A percentile compares a stretch with the other conserved stretches of the same genome.
Conservation (phyloP, 2,797 vertebrate genomes). For the Scolopax rusticola region DNA sequence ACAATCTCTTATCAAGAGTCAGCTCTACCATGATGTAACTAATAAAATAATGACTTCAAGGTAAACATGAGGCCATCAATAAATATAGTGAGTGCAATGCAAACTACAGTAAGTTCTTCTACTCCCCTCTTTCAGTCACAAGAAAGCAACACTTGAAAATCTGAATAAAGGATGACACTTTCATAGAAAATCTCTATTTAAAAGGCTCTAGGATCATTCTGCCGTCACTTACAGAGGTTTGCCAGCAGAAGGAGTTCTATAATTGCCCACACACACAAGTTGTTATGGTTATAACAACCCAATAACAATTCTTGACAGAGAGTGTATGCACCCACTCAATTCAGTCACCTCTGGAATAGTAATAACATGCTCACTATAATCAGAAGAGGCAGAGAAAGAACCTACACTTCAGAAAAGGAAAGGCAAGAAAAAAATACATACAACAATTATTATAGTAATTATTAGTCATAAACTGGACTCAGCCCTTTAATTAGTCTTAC, state of each 20-base stretch:
- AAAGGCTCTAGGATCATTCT: neutral
- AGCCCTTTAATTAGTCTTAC: neutral
- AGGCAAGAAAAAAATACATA: neutral
- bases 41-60: neutral
- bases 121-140: neutral
- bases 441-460: neutral
- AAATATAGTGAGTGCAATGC: neutral
- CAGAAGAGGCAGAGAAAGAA: neutral
- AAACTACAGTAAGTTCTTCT: neutral
- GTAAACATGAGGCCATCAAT: neutral
- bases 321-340: neutral
- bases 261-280: neutral
- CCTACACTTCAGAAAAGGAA: neutral
- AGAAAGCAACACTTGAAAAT: neutral
- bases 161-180: neutral
- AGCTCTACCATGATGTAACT: neutral
- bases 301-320: neutral
- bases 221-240: neutral
- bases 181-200: neutral
- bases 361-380: neutral
- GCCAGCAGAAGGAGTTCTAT: neutral
- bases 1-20: neutral
- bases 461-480: neutral
- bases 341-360: neutral
- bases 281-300: neutral